Evolutionary conservation across 2,888 invertebrate species (phyloP).

Genomic region (Kuschelorhynchus macadamiae): DNA sequence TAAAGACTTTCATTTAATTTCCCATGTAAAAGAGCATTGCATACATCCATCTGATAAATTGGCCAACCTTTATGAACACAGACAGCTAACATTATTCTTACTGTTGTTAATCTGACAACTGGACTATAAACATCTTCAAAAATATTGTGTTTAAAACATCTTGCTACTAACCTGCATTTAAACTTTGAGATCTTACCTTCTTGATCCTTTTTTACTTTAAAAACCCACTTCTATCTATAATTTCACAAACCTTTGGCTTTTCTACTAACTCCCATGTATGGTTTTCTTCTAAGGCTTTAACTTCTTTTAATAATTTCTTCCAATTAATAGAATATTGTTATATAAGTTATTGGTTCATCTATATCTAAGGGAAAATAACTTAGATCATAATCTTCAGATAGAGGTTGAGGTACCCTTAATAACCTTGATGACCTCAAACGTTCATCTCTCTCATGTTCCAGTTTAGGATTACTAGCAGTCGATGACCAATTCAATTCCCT

Average conservation of each 20-base stretch:
- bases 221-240: conserved; percentile 18
- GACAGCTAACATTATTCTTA: background rate
- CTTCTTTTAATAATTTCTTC: too few species aligned
- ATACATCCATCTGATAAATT: conserved; percentile 11
- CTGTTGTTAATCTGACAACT: conserved; percentile 9
- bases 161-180: conserved; percentile 6
- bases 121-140: conserved; percentile 15
- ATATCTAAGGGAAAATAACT: background rate
- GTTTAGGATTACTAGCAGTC: too few species aligned
- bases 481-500: too few species aligned
- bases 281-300: too few species aligned
- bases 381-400: background rate
- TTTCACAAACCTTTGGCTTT: too few species aligned
- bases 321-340: background rate
- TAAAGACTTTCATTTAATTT: background rate
- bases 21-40: conserved; percentile 8
- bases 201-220: conserved; percentile 7
- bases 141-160: conserved; percentile 5
- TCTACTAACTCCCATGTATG: too few species aligned
- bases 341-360: background rate
- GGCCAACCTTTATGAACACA: conserved; percentile 1
- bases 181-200: conserved; percentile 2
- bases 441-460: background rate
- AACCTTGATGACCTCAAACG: background rate
- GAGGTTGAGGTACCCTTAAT: background rate